Conservation (phyloP, 1,140 invertebrate species). For the Brachionus rotundiformis region DNA sequence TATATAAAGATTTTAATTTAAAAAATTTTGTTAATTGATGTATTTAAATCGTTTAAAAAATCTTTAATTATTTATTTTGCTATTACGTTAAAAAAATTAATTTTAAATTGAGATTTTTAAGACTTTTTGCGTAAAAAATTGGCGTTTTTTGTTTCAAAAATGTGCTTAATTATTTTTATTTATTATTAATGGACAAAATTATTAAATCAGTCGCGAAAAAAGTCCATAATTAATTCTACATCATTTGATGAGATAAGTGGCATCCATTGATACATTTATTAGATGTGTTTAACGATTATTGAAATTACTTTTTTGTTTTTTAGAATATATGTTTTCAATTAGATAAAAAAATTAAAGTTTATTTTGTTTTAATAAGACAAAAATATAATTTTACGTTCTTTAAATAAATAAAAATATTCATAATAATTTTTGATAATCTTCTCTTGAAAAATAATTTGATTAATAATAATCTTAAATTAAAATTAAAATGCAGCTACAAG, state of each 20-base stretch:
- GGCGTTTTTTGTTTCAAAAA: too few species aligned
- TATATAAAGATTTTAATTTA: too few species aligned
- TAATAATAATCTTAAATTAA: too few species aligned
- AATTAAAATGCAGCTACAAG: constrained; percentile 32
- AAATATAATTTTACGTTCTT: neutral
- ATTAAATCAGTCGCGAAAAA: neutral
- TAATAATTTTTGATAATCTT: neutral
- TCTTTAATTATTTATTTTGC: neutral
- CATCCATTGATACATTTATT: neutral
- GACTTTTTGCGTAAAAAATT: neutral
- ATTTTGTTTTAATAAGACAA: neutral
- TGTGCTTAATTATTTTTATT: neutral
- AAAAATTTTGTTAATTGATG: too few species aligned
- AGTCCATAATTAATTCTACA: neutral
- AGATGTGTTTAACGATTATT: neutral
- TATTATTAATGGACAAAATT: neutral
- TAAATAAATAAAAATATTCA: neutral
- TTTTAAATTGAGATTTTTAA: neutral
- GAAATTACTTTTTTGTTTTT: too few species aligned
- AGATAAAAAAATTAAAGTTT: neutral
- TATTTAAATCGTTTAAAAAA: too few species aligned
- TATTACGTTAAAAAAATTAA: neutral
- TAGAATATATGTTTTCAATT: too few species aligned
- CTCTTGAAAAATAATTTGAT: neutral
- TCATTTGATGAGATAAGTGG: neutral